A percentile compares a stretch with the other conserved stretches of the same genome.
These are phyloP conservation scores for Macquaria australasica DNA, from an alignment of 2,113 vertebrate genomes.

Conservation along the genomic window DNA sequence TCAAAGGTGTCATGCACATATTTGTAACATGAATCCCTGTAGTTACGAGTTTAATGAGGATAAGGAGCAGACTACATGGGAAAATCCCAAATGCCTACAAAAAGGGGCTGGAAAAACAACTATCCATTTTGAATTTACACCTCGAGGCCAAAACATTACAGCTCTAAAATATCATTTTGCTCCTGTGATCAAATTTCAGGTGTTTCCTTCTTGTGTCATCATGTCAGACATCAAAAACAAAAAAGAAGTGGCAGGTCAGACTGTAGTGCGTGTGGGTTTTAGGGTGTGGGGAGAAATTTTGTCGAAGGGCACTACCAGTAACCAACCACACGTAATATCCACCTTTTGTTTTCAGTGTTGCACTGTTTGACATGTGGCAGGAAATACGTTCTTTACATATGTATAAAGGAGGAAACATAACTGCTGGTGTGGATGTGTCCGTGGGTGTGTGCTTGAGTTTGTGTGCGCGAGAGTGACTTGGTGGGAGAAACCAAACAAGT, in stretches of 20 bases:
- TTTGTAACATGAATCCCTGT: slow-evolving; percentile 55
- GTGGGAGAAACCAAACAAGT: slow-evolving; percentile 11
- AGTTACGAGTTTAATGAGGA: slow-evolving; percentile 47
- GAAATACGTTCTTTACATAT: slow-evolving; percentile 75
- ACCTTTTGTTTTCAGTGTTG: slow-evolving; percentile 83
- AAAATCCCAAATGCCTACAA: slow-evolving; percentile 62
- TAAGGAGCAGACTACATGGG: slow-evolving; percentile 43
- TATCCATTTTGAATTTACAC: slow-evolving; percentile 14
- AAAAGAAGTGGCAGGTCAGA: slow-evolving; percentile 34
- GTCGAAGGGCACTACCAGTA: slow-evolving; percentile 63
- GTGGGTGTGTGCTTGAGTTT: neutral
- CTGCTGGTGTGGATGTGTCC: slow-evolving; percentile 30
- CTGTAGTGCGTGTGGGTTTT: slow-evolving; percentile 28
- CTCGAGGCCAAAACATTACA: neutral
- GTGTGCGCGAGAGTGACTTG: slow-evolving; percentile 11
- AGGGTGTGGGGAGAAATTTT: slow-evolving; percentile 67
- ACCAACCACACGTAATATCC: slow-evolving; percentile 78
- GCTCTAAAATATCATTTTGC: slow-evolving; percentile 26
- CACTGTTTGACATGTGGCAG: slow-evolving; percentile 76
- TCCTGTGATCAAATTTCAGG: slow-evolving; percentile 56
- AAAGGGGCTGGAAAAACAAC: slow-evolving; percentile 21
- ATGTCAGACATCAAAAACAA: slow-evolving; percentile 47
- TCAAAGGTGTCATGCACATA: slow-evolving; percentile 67
- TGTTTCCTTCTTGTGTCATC: slow-evolving; percentile 58
- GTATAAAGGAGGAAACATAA: slow-evolving; percentile 71